Conservation (phyloP, 30 jellyfish, hydroid and myxozoan species). For the Hydra vulgaris region DNA sequence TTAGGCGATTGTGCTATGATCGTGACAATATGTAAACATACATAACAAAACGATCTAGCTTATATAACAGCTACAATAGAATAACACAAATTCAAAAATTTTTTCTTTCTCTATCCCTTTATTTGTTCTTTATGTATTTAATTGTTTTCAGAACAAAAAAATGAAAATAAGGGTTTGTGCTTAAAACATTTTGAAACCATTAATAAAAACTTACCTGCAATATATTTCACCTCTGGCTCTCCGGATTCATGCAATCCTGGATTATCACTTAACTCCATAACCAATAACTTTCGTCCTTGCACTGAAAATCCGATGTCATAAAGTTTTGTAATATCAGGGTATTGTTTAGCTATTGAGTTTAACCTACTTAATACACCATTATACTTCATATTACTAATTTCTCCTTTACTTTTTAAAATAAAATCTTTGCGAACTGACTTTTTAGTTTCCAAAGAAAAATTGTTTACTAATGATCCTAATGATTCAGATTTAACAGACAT, state of each 20-base stretch:
- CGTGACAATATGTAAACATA: no score
- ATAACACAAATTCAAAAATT: no score
- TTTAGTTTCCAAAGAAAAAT: neutral
- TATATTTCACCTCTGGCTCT: slow-evolving; percentile 74
- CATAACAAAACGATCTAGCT: no score
- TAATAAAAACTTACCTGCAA: slow-evolving; percentile 66
- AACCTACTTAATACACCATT: slow-evolving; percentile 33
- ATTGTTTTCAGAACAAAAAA: no score
- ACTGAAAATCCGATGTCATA: slow-evolving; percentile 82
- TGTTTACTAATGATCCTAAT: neutral
- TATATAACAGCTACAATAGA: no score
- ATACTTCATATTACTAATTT: slow-evolving; percentile 29
- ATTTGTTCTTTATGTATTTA: no score
- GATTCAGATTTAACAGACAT: slow-evolving; percentile 53
- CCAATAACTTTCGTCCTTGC: slow-evolving; percentile 78
- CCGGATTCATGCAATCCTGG: slow-evolving; percentile 97
- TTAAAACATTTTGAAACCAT: neutral
- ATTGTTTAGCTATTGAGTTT: slow-evolving; percentile 38
- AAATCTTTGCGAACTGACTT: slow-evolving; percentile 44
- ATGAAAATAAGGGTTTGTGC: no score
- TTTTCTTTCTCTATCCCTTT: no score
- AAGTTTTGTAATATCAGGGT: slow-evolving; percentile 56
- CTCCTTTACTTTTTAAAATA: slow-evolving; percentile 22
- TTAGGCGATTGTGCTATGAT: no score
- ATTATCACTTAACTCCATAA: slow-evolving; percentile 60